A percentile compares a stretch with the other conserved stretches of the same genome.
These are phyloP conservation scores for Peucedramus taeniatus DNA, from an alignment of 2,113 vertebrate species.

Conservation along the genomic window DNA sequence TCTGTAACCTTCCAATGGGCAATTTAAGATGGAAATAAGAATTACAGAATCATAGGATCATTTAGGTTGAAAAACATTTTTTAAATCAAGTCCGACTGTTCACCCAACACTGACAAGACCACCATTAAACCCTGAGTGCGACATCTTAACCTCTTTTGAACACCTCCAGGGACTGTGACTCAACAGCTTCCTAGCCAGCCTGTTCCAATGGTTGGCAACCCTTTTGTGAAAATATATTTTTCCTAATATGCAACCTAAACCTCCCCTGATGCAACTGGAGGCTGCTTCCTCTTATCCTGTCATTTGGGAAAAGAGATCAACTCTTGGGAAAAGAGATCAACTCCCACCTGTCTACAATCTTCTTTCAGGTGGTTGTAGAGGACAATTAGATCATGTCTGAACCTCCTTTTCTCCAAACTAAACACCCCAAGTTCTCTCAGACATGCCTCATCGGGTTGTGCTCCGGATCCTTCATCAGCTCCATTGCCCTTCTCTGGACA, in stretches of 20 bases:
- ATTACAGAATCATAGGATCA: not conserved
- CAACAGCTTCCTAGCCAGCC: not conserved
- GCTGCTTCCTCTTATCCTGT: not conserved
- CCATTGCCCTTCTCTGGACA: not conserved
- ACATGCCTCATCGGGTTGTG: rapidly evolving
- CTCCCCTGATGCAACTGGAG: not conserved
- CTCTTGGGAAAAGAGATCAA: not conserved
- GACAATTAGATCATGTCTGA: rapidly evolving
- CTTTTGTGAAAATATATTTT: not conserved
- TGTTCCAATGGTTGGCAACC: not conserved
- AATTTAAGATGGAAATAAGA: not conserved
- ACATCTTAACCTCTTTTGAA: not conserved
- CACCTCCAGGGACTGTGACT: not conserved
- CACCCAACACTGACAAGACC: not conserved
- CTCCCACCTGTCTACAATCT: not conserved
- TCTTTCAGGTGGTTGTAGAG: not conserved
- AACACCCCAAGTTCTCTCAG: not conserved
- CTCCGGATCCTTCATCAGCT: not conserved
- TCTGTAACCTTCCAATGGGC: not conserved
- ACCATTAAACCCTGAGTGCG: not conserved
- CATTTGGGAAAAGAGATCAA: not conserved
- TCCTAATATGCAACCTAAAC: not conserved
- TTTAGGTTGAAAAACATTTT: not conserved
- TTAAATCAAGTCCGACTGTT: not conserved
- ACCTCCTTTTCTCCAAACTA: not conserved